Percentiles rank a stretch among this genome's conserved stretches.
These are phyloP conservation scores for Rhadinocentrus ornatus DNA, from an alignment of 2,797 vertebrate species.

Conservation along the genomic window DNA sequence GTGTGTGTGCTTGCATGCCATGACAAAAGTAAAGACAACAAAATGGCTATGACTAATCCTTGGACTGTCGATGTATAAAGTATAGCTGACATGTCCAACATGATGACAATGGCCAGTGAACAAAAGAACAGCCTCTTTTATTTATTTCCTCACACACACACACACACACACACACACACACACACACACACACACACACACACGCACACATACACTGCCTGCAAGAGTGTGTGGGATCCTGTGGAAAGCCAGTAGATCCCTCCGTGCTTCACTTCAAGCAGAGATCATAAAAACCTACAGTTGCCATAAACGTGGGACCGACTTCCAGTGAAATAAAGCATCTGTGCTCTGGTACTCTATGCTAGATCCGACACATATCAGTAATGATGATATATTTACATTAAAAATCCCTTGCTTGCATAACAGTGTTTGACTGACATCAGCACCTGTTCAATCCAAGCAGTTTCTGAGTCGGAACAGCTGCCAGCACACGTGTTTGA, in stretches of 20 bases:
- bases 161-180: no score
- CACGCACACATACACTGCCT: no score
- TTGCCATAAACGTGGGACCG: no score
- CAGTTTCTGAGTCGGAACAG: slow-evolving; percentile 49
- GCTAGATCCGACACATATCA: no score
- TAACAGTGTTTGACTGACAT: slow-evolving; percentile 32
- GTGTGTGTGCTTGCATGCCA: not conserved
- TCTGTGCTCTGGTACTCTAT: no score
- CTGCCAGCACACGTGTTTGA: slow-evolving; percentile 27
- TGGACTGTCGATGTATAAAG: slow-evolving; percentile 2
- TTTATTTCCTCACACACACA: not conserved
- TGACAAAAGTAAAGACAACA: not conserved
- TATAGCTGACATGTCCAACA: not conserved
- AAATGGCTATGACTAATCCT: not conserved
- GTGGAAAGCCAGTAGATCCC: no score
- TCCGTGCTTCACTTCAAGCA: no score
- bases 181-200: no score
- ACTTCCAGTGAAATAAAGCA: no score
- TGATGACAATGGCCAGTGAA: not conserved
- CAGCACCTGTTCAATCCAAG: slow-evolving; percentile 25
- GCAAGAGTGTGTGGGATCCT: no score
- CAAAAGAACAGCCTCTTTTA: not conserved
- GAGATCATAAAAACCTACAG: no score
- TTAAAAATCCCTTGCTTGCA: not conserved
- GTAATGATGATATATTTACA: no score